Evolutionary conservation across 2,113 vertebrate genomes (phyloP).

Genomic region (Nothobranchius furzeri): DNA sequence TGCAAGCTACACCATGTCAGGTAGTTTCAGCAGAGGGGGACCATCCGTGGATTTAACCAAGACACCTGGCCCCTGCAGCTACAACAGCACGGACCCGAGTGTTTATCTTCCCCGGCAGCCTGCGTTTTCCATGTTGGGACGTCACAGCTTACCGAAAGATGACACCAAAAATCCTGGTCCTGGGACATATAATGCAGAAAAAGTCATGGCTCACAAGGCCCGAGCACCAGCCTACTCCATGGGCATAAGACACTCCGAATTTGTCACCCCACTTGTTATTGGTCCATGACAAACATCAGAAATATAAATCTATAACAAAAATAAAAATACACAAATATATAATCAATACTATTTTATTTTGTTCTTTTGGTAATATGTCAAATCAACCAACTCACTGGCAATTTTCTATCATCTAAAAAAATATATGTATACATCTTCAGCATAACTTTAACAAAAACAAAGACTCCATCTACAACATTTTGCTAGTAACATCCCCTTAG

Average conservation of each 20-base stretch:
- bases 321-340: neutral
- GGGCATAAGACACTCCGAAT: conserved; percentile 82
- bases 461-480: conserved; percentile 12
- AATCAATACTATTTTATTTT: conserved; percentile 55
- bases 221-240: conserved; percentile 82
- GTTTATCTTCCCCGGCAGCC: conserved; percentile 78
- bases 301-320: neutral
- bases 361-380: conserved; percentile 29
- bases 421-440: conserved; percentile 44
- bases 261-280: conserved; percentile 73
- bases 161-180: conserved; percentile 79
- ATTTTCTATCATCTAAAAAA: conserved; percentile 42
- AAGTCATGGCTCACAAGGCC: conserved; percentile 72
- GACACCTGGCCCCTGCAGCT: conserved; percentile 83
- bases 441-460: neutral
- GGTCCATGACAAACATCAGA: neutral
- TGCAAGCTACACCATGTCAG: conserved; percentile 80
- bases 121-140: conserved; percentile 84
- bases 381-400: conserved; percentile 28
- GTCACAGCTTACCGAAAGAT: conserved; percentile 54
- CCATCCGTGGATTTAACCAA: conserved; percentile 77
- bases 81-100: conserved; percentile 80
- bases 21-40: conserved; percentile 59
- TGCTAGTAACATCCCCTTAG: conserved; percentile 1
- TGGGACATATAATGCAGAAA: conserved; percentile 83